Conservation (phyloP, 1,140 invertebrate species). For the Brachystomella parvula region DNA sequence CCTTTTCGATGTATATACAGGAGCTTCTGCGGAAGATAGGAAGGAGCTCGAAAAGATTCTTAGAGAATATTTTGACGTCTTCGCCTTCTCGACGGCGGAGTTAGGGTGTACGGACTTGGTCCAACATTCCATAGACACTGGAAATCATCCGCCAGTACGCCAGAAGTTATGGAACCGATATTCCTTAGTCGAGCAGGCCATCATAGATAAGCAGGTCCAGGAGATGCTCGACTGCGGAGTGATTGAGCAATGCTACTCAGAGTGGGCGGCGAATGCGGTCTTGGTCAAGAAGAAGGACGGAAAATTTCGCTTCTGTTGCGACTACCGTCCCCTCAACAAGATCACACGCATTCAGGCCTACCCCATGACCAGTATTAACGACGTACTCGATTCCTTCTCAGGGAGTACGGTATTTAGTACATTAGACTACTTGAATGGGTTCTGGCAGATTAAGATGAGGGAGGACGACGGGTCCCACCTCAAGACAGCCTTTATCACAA, state of each 20-base stretch:
- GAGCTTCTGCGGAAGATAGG: not conserved
- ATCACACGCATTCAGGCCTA: not conserved
- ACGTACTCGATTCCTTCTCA: constrained; percentile 44
- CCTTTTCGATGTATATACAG: not conserved
- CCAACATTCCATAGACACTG: constrained; percentile 5
- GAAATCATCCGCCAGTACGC: not conserved
- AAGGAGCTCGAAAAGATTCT: not conserved
- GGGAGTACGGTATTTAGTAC: constrained; percentile 43
- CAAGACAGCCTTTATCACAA: constrained; percentile 47
- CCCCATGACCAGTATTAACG: constrained; percentile 4
- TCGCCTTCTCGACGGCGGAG: not conserved
- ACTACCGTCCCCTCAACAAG: not conserved
- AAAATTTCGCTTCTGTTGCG: not conserved
- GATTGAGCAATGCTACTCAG: not conserved
- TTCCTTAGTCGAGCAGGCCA: not conserved
- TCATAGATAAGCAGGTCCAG: not conserved
- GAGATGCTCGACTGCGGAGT: constrained; percentile 2
- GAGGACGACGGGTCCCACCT: constrained; percentile 35
- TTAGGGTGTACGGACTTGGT: not conserved
- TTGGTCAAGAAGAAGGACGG: not conserved
- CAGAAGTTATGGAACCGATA: constrained; percentile 2
- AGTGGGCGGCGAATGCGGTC: not conserved
- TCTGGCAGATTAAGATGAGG: constrained; percentile 44
- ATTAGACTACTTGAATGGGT: constrained; percentile 46
- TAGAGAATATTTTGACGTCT: constrained; percentile 7